Evolutionary conservation across 1,140 invertebrate genomes (phyloP).

Genomic region (Lutraria rhynchaena): DNA sequence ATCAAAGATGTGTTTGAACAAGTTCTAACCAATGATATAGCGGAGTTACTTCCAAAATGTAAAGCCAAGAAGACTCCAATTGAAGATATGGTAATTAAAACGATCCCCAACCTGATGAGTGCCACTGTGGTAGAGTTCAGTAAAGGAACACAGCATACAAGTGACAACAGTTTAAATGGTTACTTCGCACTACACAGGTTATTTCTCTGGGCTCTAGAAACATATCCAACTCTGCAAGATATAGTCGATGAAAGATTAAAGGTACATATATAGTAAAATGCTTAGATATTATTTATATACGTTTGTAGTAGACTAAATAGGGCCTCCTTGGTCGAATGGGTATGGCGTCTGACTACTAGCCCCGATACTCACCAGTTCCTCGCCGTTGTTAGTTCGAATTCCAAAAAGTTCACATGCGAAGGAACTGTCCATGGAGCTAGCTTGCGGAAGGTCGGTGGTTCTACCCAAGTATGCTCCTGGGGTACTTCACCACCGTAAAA

Average conservation of each 20-base stretch:
- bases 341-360: too few species aligned
- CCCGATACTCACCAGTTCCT: too few species aligned
- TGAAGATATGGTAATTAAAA: conserved; percentile 71
- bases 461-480: too few species aligned
- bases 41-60: conserved; percentile 67
- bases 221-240: conserved; percentile 68
- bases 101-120: conserved; percentile 76
- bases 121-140: conserved; percentile 76
- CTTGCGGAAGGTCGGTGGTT: too few species aligned
- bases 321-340: not conserved
- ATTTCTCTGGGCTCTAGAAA: conserved; percentile 74
- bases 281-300: not conserved
- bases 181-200: conserved; percentile 76
- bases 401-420: too few species aligned
- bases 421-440: too few species aligned
- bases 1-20: conserved; percentile 71
- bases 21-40: conserved; percentile 64
- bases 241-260: conserved; percentile 65
- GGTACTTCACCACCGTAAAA: too few species aligned
- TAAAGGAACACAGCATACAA: conserved; percentile 76
- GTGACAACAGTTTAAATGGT: conserved; percentile 74
- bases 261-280: too few species aligned
- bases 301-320: not conserved
- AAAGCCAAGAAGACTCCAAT: conserved; percentile 69
- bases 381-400: too few species aligned